Evolutionary conservation across 2,797 vertebrate genomes (phyloP).

Genomic region (Myripristis murdjan): DNA sequence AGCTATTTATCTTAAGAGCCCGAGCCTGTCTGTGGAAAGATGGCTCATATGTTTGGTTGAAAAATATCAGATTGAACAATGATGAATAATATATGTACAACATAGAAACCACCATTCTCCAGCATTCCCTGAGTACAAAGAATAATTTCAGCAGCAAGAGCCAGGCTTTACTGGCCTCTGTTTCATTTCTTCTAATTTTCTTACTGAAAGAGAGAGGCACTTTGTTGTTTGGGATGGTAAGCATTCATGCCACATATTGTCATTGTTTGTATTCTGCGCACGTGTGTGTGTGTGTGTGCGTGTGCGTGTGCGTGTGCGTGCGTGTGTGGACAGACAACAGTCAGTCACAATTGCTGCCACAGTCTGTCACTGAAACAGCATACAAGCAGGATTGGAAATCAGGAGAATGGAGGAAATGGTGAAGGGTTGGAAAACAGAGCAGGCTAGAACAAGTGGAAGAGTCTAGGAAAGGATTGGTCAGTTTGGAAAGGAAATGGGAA

Average conservation of each 20-base stretch:
- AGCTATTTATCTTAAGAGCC: not conserved
- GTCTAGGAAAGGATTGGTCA: constrained; percentile 9
- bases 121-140: not conserved
- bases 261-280: constrained; percentile 33
- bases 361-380: constrained; percentile 31
- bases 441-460: constrained; percentile 15
- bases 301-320: constrained; percentile 26
- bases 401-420: constrained; percentile 44
- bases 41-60: not conserved
- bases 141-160: not conserved
- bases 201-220: not conserved
- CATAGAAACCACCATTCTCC: not conserved
- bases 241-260: constrained; percentile 20
- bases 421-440: constrained; percentile 3
- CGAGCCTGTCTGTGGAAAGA: not conserved
- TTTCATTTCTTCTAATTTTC: not conserved
- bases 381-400: constrained; percentile 48
- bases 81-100: not conserved
- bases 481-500: not conserved
- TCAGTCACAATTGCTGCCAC: constrained; percentile 59
- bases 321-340: constrained; percentile 36
- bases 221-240: constrained; percentile 29
- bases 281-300: no score
- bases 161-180: not conserved
- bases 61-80: not conserved